Conservation (phyloP, 2,888 invertebrate species). For the Gryllus longicercus region DNA sequence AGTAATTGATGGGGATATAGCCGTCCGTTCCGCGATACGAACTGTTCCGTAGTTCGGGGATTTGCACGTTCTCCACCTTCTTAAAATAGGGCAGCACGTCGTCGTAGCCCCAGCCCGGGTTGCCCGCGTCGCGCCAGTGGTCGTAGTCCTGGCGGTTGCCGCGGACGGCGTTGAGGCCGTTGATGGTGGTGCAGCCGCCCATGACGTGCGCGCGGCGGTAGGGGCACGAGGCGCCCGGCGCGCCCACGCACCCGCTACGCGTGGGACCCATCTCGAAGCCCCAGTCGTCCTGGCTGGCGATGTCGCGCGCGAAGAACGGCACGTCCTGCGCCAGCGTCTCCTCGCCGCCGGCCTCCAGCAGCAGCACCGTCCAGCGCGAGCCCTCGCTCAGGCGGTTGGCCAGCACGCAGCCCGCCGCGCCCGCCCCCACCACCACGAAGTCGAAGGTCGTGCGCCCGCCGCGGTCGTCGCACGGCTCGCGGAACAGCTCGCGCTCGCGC, state of each 20-base stretch:
- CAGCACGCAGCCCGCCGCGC: conserved; percentile 30
- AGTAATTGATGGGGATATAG: no score
- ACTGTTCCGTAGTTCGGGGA: no score
- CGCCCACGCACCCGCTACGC: no score
- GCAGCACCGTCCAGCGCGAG: conserved; percentile 31
- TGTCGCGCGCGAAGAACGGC: conserved; percentile 34
- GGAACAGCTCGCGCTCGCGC: background rate
- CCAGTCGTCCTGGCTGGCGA: conserved; percentile 72
- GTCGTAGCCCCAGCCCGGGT: no score
- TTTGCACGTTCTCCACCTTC: no score
- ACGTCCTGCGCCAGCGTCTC: conserved; percentile 36
- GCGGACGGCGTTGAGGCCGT: conserved; percentile 49
- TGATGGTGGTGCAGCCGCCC: conserved; percentile 76
- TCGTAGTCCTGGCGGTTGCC: no score
- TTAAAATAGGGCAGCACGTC: no score
- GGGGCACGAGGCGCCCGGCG: conserved; percentile 41
- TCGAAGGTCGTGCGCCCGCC: conserved; percentile 22
- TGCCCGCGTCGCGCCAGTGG: no score
- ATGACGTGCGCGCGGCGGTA: conserved; percentile 75
- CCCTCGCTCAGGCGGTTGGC: conserved; percentile 28
- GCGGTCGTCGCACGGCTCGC: background rate
- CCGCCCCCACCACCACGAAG: conserved; percentile 30
- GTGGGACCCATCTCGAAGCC: conserved; percentile 44
- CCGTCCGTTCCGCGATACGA: no score
- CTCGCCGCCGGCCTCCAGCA: conserved; percentile 39